Conservation (phyloP, 2,797 vertebrate genomes). For the Picus viridis region DNA sequence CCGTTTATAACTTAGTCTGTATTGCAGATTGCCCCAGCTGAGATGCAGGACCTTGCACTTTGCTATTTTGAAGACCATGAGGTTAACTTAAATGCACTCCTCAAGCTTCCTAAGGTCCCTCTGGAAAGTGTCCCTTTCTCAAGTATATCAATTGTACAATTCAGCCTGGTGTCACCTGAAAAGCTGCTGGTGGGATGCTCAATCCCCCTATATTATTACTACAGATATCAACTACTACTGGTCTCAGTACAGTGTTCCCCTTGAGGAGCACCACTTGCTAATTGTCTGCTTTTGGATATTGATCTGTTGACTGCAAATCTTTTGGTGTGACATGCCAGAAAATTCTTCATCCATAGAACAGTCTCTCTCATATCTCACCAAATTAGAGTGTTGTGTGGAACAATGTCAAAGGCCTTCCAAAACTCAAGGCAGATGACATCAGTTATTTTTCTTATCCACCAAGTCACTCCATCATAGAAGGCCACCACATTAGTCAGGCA, state of each 20-base stretch:
- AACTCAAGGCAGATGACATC: not conserved
- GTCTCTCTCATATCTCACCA: rapidly evolving
- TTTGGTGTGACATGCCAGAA: not conserved
- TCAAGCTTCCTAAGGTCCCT: not conserved
- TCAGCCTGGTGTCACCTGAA: not conserved
- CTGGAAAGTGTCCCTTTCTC: not conserved
- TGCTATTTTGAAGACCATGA: not conserved
- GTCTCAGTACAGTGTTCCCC: rapidly evolving
- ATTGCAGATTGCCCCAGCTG: rapidly evolving
- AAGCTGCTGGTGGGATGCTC: not conserved
- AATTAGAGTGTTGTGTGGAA: not conserved
- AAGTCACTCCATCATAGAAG: rapidly evolving
- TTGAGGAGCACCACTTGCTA: not conserved
- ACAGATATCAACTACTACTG: not conserved
- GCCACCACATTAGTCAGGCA: not conserved
- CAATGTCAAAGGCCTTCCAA: not conserved
- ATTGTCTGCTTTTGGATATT: not conserved
- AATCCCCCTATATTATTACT: not conserved
- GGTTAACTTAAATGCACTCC: not conserved
- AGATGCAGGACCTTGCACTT: rapidly evolving
- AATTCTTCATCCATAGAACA: not conserved
- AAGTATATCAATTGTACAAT: not conserved
- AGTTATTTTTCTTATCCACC: not conserved
- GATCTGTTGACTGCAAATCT: not conserved
- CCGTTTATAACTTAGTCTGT: not conserved